Evolutionary conservation across 2,797 vertebrate genomes (phyloP), one percentile per base, ranked within the genome.

Genomic region (Cetoscarus ocellatus): DNA sequence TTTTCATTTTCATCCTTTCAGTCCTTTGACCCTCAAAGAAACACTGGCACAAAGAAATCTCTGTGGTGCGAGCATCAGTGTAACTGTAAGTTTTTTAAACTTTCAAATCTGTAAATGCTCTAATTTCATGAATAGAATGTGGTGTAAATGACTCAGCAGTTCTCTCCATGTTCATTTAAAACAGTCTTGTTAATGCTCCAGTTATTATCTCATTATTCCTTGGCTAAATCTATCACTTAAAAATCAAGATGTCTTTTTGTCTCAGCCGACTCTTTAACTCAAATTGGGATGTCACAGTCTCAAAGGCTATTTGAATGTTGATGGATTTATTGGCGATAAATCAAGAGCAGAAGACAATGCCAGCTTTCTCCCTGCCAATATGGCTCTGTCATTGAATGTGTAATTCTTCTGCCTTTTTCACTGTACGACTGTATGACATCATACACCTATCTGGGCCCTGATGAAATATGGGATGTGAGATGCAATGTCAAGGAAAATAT

Each of bases 301-400:
- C 52, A 72, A 67, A 75, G 59, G 54, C 63, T 74, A 50, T 75
- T 70, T 72, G 58, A 74, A 64, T 70, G 42, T 54, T 73, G 79
- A 86, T 79, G 67, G 72, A 73, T 81, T 83, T 79, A 82, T 59
- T 81, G 83, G 66, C 66, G 69, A 75, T 79, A 74, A 78, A 78
- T 85, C 74, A 79, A 73, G 48, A 69, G 42, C n/a, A 60, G 56
- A 65, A 47, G 70, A 80, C 72, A 69, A 84, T 54, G 51, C 73
- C 73, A 64, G 73, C 67, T 49, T 43, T 77, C 54, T 47, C 52
- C 58, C 67, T 57, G 67, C 72, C 77, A 83, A 58, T 70, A 70
- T 35, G 54, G 56, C 77, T 70, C 73, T 59, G 51, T 78, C 71
- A 56, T 35, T 63, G 17, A 58, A 73, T 76, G 72, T 73, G 64